Evolutionary conservation across 2,797 vertebrate species (phyloP).

Genomic region (Spheniscus humboldti): DNA sequence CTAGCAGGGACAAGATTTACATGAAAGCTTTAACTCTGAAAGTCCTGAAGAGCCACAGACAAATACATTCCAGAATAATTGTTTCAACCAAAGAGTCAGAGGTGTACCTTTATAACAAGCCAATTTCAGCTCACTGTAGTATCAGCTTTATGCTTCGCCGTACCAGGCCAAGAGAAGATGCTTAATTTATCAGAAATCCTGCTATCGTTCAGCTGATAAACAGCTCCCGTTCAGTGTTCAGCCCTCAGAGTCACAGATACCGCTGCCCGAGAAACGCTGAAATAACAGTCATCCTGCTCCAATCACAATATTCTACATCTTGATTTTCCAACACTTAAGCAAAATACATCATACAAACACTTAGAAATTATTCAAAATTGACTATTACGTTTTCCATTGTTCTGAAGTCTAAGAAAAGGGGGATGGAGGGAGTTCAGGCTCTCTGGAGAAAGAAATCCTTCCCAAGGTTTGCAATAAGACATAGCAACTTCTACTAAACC

Average conservation of each 20-base stretch:
- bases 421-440: background rate
- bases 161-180: background rate
- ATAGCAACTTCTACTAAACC: background rate
- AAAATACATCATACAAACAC: background rate
- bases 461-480: background rate
- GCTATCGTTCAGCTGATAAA: background rate
- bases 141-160: background rate
- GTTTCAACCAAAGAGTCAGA: background rate
- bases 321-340: background rate
- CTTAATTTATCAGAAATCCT: background rate
- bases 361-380: background rate
- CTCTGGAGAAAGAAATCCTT: background rate
- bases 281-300: background rate
- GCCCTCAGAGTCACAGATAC: background rate
- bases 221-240: background rate
- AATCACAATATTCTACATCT: background rate
- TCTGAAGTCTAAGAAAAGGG: background rate
- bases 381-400: background rate
- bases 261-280: background rate
- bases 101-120: background rate
- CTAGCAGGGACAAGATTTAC: background rate
- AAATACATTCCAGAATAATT: background rate
- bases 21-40: constrained; percentile 40
- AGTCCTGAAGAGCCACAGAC: background rate
- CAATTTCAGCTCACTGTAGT: background rate